A percentile compares a stretch with the other conserved stretches of the same genome.
phyloP scores from a whole-genome alignment of 2,113 vertebrate genomes.

The Verasper variegatus region DNA sequence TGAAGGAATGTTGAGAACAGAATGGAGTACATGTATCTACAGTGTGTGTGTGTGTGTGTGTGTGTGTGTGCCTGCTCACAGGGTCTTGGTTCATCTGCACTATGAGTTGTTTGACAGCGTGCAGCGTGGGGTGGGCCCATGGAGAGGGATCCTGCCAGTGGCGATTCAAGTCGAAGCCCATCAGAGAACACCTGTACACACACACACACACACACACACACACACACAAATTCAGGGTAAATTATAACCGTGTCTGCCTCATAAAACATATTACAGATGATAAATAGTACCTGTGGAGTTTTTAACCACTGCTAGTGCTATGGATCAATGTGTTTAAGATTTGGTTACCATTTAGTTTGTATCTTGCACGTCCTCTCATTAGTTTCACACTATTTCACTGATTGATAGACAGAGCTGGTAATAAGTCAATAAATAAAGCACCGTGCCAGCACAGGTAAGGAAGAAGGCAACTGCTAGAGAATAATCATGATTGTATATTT shows the following conservation, averaged over 20 bases:
- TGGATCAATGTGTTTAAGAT: not conserved
- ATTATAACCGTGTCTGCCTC: not conserved
- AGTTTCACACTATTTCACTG: not conserved
- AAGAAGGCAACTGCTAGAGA: not conserved
- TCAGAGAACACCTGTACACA: slow-evolving; percentile 91
- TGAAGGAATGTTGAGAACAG: slow-evolving; percentile 30
- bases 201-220: slow-evolving; percentile 45
- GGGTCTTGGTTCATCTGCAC: slow-evolving; percentile 95
- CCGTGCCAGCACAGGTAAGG: not conserved
- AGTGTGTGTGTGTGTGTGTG: slow-evolving; percentile 16
- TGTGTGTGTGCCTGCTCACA: slow-evolving; percentile 78
- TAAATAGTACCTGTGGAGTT: not conserved
- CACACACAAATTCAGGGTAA: slow-evolving; percentile 1
- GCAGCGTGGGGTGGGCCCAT: slow-evolving; percentile 95
- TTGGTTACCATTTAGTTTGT: not conserved
- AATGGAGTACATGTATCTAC: slow-evolving; percentile 3
- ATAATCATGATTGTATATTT: not conserved
- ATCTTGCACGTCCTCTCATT: not conserved
- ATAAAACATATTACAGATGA: not conserved
- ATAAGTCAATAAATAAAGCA: too few species aligned
- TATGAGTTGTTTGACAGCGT: slow-evolving; percentile 96
- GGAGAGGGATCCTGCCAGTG: slow-evolving; percentile 97
- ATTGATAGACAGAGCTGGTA: not conserved
- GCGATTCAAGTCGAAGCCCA: slow-evolving; percentile 98
- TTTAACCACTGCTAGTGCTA: not conserved